Conservation (phyloP, 1,140 invertebrate genomes). For the Ctenoplectra terminalis region DNA sequence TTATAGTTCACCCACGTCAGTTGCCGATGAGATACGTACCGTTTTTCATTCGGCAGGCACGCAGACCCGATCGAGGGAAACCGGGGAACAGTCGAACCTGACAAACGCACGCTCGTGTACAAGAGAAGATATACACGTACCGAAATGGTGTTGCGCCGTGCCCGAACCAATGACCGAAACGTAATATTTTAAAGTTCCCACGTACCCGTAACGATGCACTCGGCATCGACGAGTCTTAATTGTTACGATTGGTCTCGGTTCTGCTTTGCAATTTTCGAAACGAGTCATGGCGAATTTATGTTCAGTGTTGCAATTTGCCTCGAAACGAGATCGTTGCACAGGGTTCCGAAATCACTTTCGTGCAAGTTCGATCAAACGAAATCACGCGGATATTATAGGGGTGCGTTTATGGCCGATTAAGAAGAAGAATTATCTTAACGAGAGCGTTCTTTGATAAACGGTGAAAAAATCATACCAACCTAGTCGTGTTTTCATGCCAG, state of each 20-base stretch:
- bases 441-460: neutral
- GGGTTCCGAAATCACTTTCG: too few relatives aligned
- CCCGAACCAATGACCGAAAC: neutral
- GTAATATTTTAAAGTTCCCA: slow-evolving; percentile 11
- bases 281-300: neutral
- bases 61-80: neutral
- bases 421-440: neutral
- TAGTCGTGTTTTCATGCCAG: neutral
- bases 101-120: neutral
- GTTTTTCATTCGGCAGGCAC: slow-evolving; percentile 22
- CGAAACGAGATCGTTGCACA: neutral
- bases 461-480: neutral
- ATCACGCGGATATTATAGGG: too few relatives aligned
- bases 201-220: neutral
- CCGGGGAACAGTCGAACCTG: neutral
- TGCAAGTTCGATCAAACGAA: neutral
- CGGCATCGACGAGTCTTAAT: neutral
- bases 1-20: slow-evolving; percentile 40
- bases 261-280: slow-evolving; percentile 1
- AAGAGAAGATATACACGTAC: neutral
- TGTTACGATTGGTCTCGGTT: neutral
- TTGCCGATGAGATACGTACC: slow-evolving; percentile 28
- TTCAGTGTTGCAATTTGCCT: neutral
- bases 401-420: neutral
- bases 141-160: neutral